These are phyloP conservation scores for Platysternon megacephalum DNA, from an alignment of 2,113 vertebrate genomes.

Conservation along the genomic window DNA sequence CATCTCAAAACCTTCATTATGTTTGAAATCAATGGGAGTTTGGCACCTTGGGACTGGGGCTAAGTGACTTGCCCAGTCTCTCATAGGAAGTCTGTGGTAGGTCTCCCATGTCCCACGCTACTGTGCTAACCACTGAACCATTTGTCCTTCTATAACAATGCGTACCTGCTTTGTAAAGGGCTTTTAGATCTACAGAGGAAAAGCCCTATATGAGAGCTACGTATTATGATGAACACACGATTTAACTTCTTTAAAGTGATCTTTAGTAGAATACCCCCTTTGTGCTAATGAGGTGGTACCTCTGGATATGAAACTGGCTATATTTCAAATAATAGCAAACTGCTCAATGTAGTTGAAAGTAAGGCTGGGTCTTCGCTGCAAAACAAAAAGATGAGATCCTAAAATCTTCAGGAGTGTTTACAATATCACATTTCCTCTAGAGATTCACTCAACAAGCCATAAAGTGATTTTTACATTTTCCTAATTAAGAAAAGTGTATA, in stretches of 20 bases:
- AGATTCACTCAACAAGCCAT: background rate
- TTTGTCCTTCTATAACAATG: background rate
- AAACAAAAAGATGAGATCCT: background rate
- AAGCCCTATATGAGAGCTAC: background rate
- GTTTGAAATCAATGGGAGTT: background rate
- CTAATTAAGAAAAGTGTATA: background rate
- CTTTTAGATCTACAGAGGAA: background rate
- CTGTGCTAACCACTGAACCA: background rate
- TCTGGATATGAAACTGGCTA: background rate
- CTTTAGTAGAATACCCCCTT: background rate
- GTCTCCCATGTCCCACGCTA: background rate
- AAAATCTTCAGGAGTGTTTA: background rate
- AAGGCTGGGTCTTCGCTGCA: background rate
- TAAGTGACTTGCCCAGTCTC: background rate
- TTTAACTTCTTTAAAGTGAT: background rate
- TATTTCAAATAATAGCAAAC: background rate
- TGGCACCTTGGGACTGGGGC: background rate
- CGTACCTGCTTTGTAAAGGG: background rate
- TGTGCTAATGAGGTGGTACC: accelerated
- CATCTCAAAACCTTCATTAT: background rate
- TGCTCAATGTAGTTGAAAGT: background rate
- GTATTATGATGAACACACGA: background rate
- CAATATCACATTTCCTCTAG: background rate
- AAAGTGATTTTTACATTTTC: background rate
- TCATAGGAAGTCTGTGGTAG: background rate